Conservation (phyloP, 2,888 invertebrate species). For the Eristalis tenax region DNA sequence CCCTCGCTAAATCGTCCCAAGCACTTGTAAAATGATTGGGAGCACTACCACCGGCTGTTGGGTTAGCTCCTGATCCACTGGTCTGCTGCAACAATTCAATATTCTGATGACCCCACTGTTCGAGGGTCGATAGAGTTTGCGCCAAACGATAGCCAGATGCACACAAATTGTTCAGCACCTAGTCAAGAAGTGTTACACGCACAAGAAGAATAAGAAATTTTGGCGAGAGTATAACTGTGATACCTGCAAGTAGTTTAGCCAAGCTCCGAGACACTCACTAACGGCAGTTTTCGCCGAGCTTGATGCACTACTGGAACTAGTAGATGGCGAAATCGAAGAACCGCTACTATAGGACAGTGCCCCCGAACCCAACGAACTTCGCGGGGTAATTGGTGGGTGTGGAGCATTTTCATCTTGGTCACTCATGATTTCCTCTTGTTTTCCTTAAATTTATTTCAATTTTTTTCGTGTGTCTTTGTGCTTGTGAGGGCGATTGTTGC, state of each 20-base stretch:
- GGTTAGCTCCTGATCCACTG: constrained; percentile 49
- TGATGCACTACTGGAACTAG: constrained; percentile 75
- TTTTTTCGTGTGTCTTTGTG: background rate
- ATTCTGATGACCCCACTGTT: constrained; percentile 80
- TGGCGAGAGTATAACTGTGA: constrained; percentile 20
- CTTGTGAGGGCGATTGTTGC: background rate
- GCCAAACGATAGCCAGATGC: constrained; percentile 85
- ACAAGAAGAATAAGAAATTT: background rate
- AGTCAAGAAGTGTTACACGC: background rate
- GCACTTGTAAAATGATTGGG: constrained; percentile 82
- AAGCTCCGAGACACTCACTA: constrained; percentile 77
- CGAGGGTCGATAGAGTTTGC: constrained; percentile 83
- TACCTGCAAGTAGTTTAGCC: constrained; percentile 77
- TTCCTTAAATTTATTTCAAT: background rate
- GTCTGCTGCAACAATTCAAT: constrained; percentile 68
- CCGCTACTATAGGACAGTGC: constrained; percentile 74
- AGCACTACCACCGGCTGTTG: constrained; percentile 47
- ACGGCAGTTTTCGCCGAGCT: constrained; percentile 76
- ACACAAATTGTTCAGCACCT: constrained; percentile 86
- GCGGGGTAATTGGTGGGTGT: constrained; percentile 73
- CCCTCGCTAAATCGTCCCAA: constrained; percentile 85
- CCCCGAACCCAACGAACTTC: constrained; percentile 73
- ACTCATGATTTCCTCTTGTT: constrained; percentile 66
- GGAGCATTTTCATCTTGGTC: constrained; percentile 73
- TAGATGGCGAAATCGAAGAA: constrained; percentile 75